Evolutionary conservation across 37 sponge, comb jelly and placozoan species (phyloP), one percentile per base, ranked within the genome.

Genomic region (Bolinopsis microptera): DNA sequence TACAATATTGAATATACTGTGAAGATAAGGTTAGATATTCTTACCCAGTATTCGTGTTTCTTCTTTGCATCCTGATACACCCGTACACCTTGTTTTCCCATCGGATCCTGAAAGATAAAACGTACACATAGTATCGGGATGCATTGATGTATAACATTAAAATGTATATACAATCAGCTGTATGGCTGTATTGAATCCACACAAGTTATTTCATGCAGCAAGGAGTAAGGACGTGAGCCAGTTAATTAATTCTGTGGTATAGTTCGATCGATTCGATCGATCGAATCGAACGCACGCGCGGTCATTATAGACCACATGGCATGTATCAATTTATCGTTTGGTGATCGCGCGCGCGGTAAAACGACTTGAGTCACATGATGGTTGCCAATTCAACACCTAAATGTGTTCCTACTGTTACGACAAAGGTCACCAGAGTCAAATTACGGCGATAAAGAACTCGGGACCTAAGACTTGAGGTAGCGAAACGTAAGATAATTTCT

Each of bases 221-320:
- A 22, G 13, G 13, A 21, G 68, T 67, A 67, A 67, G 21, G 21
- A 67, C 13, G 13, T 67, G n/a, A n/a, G n/a, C n/a, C n/a, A n/a
- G n/a, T n/a, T n/a, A n/a, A n/a, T n/a, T n/a, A n/a, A n/a, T n/a
- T n/a, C n/a, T n/a, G n/a, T n/a, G n/a, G n/a, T n/a, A n/a, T n/a
- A n/a, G n/a, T n/a, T n/a, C n/a, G n/a, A n/a, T n/a, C n/a, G n/a
- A n/a, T n/a, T n/a, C n/a, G n/a, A n/a, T n/a, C n/a, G n/a, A n/a
- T n/a, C n/a, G n/a, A n/a, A n/a, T n/a, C n/a, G n/a, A n/a, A n/a
- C n/a, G n/a, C n/a, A n/a, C n/a, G n/a, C n/a, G 93, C 93, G 2
- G 90, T 48, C 90, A 86, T 86, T 48, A 86, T 86, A 39, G 90
- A 40, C 90, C 90, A 86, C 61, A 35, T 82, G 38, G 36, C 74